Evolutionary conservation across 92 coral and sea anemone genomes (phyloP), one percentile per base, ranked within the genome.

Genomic region (Paramuricea clavata): DNA sequence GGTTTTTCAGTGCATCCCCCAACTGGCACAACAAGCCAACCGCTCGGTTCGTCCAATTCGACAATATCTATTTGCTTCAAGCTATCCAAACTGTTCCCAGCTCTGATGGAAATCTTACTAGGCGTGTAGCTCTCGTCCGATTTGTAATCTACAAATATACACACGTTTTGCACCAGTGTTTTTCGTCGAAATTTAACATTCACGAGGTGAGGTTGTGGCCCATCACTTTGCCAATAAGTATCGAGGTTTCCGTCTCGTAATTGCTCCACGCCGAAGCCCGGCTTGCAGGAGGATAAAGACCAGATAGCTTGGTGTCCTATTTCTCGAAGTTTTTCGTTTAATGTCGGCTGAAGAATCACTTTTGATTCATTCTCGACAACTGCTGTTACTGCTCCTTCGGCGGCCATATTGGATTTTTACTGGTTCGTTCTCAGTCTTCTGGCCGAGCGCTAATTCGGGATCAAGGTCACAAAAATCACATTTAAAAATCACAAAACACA

Each of bases 211-310:
- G 99, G 99, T 79, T 96, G 99, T 0, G 99, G 98, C 1, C 99
- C 99, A 85, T 96, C 99, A n/a, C 98, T 95, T 80, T 96, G 99
- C 99, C 99, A 96, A 70, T 96, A 96, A 1, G 99, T 94, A 52
- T 96, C 99, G 3, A 96, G 56, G 87, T 96, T 96, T 76, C 98
- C 99, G 69, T 96, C 99, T 0, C 99, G 92, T 57, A 96, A 49
- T 62, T 96, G 99, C 69, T 96, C 99, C 54, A 96, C 94, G 11
- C 99, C 99, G 84, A 96, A 96, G 27, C 99, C 99, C 75, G 99
- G 99, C 69, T 96, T 96, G 68, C 99, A 96, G 9, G 99, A 96
- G 15, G 99, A 96, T 64, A 96, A 86, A 43, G 99, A 96, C 99
- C 99, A 96, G 62, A 90, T 95, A 8, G 99, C 99, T 64, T 96